Evolutionary conservation across 2,113 vertebrate genomes (phyloP).

Genomic region (Oryzias javanicus): DNA sequence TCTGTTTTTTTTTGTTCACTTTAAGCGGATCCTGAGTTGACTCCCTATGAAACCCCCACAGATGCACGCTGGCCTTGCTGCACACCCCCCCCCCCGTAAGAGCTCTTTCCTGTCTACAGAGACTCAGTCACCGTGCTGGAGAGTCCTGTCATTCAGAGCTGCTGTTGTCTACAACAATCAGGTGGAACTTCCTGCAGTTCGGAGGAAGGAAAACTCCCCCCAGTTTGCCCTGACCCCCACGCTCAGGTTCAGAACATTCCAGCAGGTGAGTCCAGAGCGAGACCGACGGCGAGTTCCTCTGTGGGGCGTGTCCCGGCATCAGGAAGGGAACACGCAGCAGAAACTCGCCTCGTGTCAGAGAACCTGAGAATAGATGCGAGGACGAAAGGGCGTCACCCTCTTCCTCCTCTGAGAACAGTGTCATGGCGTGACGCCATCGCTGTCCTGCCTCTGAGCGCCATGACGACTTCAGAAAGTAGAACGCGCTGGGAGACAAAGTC

Average conservation of each 20-base stretch:
- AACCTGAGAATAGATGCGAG: too few relatives aligned
- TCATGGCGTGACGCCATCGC: too few relatives aligned
- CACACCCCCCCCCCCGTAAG: too few relatives aligned
- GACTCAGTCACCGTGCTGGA: not conserved
- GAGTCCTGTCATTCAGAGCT: too few relatives aligned
- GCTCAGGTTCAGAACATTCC: conserved; percentile 12
- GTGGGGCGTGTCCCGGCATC: conserved; percentile 30
- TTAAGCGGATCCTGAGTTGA: too few relatives aligned
- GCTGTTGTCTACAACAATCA: conserved; percentile 1
- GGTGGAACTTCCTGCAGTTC: conserved; percentile 9
- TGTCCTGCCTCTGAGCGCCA: too few relatives aligned
- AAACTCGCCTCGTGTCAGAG: not conserved
- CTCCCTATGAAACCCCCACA: not conserved
- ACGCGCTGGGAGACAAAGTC: too few relatives aligned
- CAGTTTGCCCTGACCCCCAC: conserved; percentile 4
- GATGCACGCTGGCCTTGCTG: conserved; percentile 25
- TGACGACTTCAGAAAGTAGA: too few relatives aligned
- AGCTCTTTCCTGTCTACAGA: not conserved
- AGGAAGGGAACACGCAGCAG: conserved; percentile 19
- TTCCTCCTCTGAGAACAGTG: too few relatives aligned
- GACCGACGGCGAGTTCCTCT: not conserved
- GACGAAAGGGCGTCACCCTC: too few relatives aligned
- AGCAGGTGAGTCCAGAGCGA: not conserved
- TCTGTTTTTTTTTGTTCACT: too few relatives aligned
- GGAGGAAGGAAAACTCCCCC: conserved; percentile 8